phyloP scores from a whole-genome alignment of 2,797 vertebrate species.

The Acanthiza pusilla region DNA sequence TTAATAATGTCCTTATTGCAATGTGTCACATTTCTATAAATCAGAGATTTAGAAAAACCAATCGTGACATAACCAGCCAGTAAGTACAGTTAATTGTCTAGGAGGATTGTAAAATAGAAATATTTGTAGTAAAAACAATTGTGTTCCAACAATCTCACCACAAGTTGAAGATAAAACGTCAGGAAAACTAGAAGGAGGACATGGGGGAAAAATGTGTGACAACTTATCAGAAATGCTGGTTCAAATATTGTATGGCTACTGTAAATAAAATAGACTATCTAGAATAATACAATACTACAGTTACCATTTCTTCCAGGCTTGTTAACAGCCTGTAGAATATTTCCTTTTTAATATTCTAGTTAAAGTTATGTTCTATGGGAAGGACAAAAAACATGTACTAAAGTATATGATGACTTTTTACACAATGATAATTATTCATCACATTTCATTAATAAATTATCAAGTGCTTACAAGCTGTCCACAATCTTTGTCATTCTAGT shows the following conservation, averaged over 20 bases:
- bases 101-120: not conserved
- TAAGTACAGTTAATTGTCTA: not conserved
- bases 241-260: not conserved
- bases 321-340: not conserved
- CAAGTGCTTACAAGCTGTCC: conserved; percentile 45
- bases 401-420: conserved; percentile 74
- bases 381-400: not conserved
- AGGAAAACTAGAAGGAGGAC: not conserved
- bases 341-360: not conserved
- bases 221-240: not conserved
- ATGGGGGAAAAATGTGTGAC: not conserved
- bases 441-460: conserved; percentile 56
- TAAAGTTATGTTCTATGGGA: not conserved
- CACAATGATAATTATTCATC: conserved; percentile 68
- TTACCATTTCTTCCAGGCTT: not conserved
- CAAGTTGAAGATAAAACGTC: not conserved
- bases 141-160: not conserved
- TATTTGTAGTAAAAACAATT: not conserved
- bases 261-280: not conserved
- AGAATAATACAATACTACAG: not conserved
- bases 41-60: not conserved
- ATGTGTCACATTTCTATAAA: not conserved
- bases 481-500: conserved; percentile 64
- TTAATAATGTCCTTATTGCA: not conserved
- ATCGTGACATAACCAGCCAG: not conserved